Percentiles rank a stretch among this genome's conserved stretches.
Evolutionary conservation across 1,140 invertebrate species (phyloP).

Genomic region (Panagrolaimus sp.): DNA sequence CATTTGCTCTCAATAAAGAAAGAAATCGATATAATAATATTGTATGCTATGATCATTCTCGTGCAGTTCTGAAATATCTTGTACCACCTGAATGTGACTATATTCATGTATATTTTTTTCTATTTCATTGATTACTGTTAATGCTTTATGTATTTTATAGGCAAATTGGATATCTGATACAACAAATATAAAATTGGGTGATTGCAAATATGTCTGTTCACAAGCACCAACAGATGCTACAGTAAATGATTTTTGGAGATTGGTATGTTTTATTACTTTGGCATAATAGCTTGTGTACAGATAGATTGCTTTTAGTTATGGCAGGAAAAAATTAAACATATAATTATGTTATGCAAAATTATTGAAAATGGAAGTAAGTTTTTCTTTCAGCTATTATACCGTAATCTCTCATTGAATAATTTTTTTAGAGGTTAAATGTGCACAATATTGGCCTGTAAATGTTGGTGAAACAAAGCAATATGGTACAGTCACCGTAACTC

Average conservation of each 20-base stretch:
- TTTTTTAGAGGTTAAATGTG: conserved; percentile 16
- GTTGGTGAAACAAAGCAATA: conserved; percentile 21
- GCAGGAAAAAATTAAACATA: conserved; percentile 20
- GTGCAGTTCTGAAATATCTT: conserved; percentile 29
- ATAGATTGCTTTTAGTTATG: background rate
- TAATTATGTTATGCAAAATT: conserved; percentile 24
- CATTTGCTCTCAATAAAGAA: conserved; percentile 9
- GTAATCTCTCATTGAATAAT: too few relatives aligned
- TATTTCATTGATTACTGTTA: background rate
- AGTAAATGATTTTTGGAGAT: conserved; percentile 3
- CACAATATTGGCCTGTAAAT: conserved; percentile 18
- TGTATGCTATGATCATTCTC: conserved; percentile 29
- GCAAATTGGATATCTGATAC: conserved; percentile 27
- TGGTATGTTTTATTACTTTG: background rate
- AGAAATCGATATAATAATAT: conserved; percentile 28
- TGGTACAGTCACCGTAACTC: conserved; percentile 20
- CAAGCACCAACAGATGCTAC: background rate
- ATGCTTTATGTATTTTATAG: background rate
- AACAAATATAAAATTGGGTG: conserved; percentile 20
- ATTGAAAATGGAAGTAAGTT: conserved; percentile 9
- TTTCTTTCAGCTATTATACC: too few relatives aligned
- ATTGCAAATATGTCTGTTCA: conserved; percentile 12
- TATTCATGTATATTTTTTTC: conserved; percentile 16
- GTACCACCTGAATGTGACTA: conserved; percentile 32
- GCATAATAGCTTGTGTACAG: too few relatives aligned